Base-by-base conservation (phyloP, 2,113 vertebrate genomes). In the Uropsilus gracilis region DNA sequence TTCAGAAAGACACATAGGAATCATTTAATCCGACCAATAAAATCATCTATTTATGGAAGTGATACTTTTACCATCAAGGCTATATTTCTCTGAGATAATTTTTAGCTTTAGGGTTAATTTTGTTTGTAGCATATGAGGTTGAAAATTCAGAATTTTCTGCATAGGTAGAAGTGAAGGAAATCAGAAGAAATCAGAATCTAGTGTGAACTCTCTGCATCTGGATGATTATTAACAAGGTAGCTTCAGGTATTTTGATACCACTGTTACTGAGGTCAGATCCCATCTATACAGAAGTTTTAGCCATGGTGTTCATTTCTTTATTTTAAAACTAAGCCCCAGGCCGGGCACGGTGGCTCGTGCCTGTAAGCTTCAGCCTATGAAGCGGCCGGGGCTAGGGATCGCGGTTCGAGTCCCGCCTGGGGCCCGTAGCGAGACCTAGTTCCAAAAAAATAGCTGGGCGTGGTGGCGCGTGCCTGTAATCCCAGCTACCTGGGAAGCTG, bases 21-120 rank as follows among this genome's bases (percentile, higher is more conserved):
- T 95, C 91, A 91, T 94, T 94, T 93, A 93, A 93, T 34, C 50
- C 87, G 82, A 89, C 93, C 95, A 97, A 94, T 96, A 95, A 97
- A 97, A 88, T 94, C 68, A 77, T 46, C 94, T 95, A 90, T 76
- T 90, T 96, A 76, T 95, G 85, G 50, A 75, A 96, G 82, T 83
- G 83, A 63, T 75, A 96, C 66, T 64, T 73, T 80, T 75, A 59
- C 53, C 42, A 73, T 68, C n/a, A 75, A 64, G 81, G 81, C 85
- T 73, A 71, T 82, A 66, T 88, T 95, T 96, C 73, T 94, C 44
- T 83, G 85, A 61, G 84, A 78, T 92, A 91, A 86, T 64, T 93
- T 81, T 92, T 63, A 86, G 73, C 81, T 84, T 85, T 86, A 71
- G 32, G 81, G 64, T 28, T 93, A 73, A 88, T 95, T 95, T 89